Base-by-base conservation (phyloP, 2,113 vertebrate genomes). In the Azemiops feae region DNA sequence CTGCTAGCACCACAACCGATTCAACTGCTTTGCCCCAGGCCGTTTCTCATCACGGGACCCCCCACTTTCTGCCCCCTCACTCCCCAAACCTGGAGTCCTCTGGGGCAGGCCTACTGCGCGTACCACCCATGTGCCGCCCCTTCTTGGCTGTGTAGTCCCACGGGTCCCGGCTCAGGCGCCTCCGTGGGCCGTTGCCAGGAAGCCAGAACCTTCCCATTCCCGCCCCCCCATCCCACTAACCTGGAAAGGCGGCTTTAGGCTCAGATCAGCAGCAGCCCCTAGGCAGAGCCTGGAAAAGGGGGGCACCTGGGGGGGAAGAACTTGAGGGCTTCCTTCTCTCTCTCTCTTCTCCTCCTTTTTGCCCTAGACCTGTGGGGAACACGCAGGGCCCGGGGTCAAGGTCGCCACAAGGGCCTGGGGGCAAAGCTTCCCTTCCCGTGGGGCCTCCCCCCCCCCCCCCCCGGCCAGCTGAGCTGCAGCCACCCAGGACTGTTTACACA, bases 391-490 rank as follows among this genome's bases (percentile, higher is more conserved):
- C 34, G n/a, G 69, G 43, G 85, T 86, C 22, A 86, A 27, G 23
- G 11, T 27, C 10, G 39, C 43, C 10, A 23, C 1, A 16, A n/a
- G 30, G 3, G 18, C 12, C 3, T 43, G 25, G 45, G 53, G 87
- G 88, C 54, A 12, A 57, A 14, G 11, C 3, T 11, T 54, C 39
- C 20, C 22, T 58, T 23, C 39, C 22, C 0, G 1, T 12, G 10
- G 0, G 1, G 4, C 20, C 39, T 6, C 55, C 25, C 11, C 57
- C 0, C 39, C 57, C 0, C 39, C 12, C 4, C 2, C 20, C 30
- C 8, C 54, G 1, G 1, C 10, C 55, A 43, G 9, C 88, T 39
- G 12, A 27, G 5, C 88, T 89, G 22, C 54, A 8, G 34, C n/a
- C 23, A 20, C 55, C 12, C 27, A 16, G 5, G 12, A 22, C 47